Conservation (phyloP, 92 coral and sea anemone species). For the Actinostola sp. region DNA sequence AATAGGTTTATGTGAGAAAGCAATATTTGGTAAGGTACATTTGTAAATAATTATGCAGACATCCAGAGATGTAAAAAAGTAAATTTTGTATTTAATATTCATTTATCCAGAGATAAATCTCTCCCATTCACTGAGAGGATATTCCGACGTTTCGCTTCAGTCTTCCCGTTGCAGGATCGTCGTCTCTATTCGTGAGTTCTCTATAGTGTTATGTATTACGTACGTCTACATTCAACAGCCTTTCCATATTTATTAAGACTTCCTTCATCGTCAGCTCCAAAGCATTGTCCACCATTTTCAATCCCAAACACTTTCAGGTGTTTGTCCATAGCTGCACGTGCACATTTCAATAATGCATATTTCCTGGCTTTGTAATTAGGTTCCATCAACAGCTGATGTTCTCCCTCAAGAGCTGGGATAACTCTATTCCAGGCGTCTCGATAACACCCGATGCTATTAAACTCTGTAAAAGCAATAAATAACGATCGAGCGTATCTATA, state of each 20-base stretch:
- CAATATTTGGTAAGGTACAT: no score
- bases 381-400: constrained; percentile 82
- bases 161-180: no score
- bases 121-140: no score
- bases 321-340: constrained; percentile 83
- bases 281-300: constrained; percentile 97
- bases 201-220: no score
- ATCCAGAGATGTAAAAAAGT: no score
- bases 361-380: constrained; percentile 86
- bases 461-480: constrained; percentile 37
- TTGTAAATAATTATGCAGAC: no score
- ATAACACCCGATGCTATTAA: constrained; percentile 90
- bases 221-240: constrained; percentile 81
- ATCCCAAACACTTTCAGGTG: constrained; percentile 74
- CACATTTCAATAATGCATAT: constrained; percentile 83
- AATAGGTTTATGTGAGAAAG: no score
- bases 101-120: no score
- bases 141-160: no score
- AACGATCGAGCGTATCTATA: not conserved
- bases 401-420: constrained; percentile 82
- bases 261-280: constrained; percentile 69
- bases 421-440: constrained; percentile 93
- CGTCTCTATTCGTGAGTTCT: no score
- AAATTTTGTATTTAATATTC: no score
- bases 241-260: constrained; percentile 72